Evolutionary conservation across 2,888 invertebrate genomes (phyloP), one percentile per base, ranked within the genome.

Genomic region (Drosophila anomalipes): DNA sequence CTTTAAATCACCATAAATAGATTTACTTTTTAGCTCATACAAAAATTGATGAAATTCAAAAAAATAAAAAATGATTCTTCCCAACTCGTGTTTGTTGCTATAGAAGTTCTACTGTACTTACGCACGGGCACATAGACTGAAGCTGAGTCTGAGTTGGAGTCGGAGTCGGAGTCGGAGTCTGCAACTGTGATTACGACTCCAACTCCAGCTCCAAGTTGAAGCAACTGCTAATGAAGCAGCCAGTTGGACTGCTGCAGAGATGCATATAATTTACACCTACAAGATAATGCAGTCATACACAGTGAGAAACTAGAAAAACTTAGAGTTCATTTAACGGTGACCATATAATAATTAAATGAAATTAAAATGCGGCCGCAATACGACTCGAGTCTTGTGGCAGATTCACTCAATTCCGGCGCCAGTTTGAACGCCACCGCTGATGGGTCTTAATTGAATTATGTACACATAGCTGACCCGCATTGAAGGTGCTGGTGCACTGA

Each of bases 221-320:
- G 70, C 66, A 44, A 70, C 63, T 68, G 82, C 82, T 82, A 82
- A 83, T 82, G 82, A 82, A 82, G 82, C 67, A 52, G 35, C 58
- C 51, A 26, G 54, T 35, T 39, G 30, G 47, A 41, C 41, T 30
- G 56, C 37, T 63, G 51, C 51, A 56, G 54, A 66, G 58, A 56
- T 72, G 70, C 72, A 68, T 72, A 66, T 69, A 77, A 82, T 82
- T 81, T 60, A 83, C 81, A 81, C 83, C 83, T 83, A 74, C 74
- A 66, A 60, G 59, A 61, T 63, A 53, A 59, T 58, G 51, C 61
- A 44, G 12, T 39, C 57, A 16, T 67, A 74, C 74, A 74, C 74
- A 53, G 67, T 19, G 52, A 60, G 57, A 74, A 74, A 74, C 49
- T n/a, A 54, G 49, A 22, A 44, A 6, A 12, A 52, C 19, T 12